Evolutionary conservation across 1,140 invertebrate genomes (phyloP).

Genomic region (Brachionus paranguensis): DNA sequence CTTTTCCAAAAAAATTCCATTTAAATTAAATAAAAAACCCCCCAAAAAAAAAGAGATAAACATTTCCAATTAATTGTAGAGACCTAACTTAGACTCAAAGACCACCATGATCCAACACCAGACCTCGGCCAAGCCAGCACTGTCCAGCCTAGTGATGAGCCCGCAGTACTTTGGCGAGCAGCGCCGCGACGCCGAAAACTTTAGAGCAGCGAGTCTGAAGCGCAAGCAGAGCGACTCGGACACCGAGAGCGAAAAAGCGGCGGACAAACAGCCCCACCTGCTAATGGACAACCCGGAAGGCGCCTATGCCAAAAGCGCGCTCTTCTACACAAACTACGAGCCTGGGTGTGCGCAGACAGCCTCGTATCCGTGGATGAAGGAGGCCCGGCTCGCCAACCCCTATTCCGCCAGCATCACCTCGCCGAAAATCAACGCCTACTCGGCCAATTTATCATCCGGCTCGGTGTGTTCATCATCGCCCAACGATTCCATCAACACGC

Average conservation of each 20-base stretch:
- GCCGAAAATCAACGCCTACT: neutral
- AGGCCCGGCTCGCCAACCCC: neutral
- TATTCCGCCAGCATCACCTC: neutral
- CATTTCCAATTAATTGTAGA: no score
- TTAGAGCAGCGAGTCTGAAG: neutral
- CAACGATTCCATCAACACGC: slow-evolving; percentile 26
- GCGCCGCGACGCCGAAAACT: neutral
- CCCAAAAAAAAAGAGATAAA: no score
- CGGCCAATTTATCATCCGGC: neutral
- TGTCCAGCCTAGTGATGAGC: neutral
- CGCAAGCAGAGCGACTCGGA: slow-evolving; percentile 18
- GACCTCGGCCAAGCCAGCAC: neutral
- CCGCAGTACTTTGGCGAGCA: neutral
- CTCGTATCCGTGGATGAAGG: slow-evolving; percentile 17
- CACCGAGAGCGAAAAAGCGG: neutral
- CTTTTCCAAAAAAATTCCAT: neutral
- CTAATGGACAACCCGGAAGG: no score
- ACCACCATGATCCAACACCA: slow-evolving; percentile 18
- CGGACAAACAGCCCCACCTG: neutral
- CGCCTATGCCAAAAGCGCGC: no score
- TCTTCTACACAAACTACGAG: no score
- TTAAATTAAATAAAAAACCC: no score
- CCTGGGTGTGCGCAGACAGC: neutral
- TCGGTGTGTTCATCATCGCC: slow-evolving; percentile 19
- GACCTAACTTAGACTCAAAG: neutral